Evolutionary conservation across 2,888 invertebrate species (phyloP), one percentile per base, ranked within the genome.

Genomic region (Rhamphomyia laevipes): DNA sequence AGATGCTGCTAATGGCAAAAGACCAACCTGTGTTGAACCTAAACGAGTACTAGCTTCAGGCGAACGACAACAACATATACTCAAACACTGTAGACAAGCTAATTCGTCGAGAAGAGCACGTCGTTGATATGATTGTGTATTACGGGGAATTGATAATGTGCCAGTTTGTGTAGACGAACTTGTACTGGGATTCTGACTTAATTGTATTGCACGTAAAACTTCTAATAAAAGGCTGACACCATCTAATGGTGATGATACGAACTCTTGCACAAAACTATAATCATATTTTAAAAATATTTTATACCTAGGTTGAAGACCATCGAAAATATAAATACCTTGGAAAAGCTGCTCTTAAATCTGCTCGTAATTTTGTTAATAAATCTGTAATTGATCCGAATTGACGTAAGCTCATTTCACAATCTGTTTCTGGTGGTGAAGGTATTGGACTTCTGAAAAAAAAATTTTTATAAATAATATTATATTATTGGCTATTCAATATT

Each of bases 321-420:
- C 30, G 30, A 30, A 11, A 11, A 30, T 30, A 9, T 30, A 30
- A 33, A 33, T 71, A 91, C 92, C 91, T 91, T 53, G 88, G 88
- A 72, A 89, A 92, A 0, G 93, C 85, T 43, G 90, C 77, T 56
- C 87, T 75, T 1, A 94, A 76, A 67, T 94, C 94, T 7, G 88
- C 83, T 56, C 87, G 78, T 31, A 94, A 76, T 66, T 93, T 93
- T 46, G 84, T 83, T 47, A 94, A 76, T 21, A 93, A 75, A 68
- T 93, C 92, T 42, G 90, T 87, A 41, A 92, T 84, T 12, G 88
- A 85, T 15, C 86, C 83, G 63, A 91, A 91, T 68, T 91, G 89
- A 21, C 88, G 76, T 35, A 91, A 74, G 12, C 86, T 86, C 91
- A 91, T 91, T 68, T 91, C 90, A 52, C 81, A 82, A 27, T 82